Evolutionary conservation across 1,140 invertebrate genomes (phyloP), one percentile per base, ranked within the genome.

Genomic region (Cecropterus lyciades): DNA sequence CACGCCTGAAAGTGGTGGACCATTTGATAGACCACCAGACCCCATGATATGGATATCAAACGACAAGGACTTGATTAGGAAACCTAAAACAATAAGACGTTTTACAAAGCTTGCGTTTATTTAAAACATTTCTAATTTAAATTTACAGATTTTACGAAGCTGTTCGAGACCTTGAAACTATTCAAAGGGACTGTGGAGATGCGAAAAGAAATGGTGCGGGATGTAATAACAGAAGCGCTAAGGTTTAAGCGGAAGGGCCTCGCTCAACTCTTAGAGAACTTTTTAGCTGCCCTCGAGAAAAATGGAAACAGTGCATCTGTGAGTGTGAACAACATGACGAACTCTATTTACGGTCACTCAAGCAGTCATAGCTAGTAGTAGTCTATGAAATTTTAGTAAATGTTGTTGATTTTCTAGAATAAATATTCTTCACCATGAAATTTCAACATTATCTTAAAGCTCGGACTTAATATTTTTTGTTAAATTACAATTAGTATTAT

Each of bases 181-280:
- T 88, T 96, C 53, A 93, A 94, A 77, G 95, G 95, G 65, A 92
- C 90, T 72, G 72, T 93, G 27, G 94, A 95, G 37, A 87, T 93
- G 49, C 94, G 93, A 79, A 92, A 94, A 57, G 92, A 93, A 64
- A 93, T 96, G 84, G 84, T 96, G 67, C 92, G 93, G 70, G 94
- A 95, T 55, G 93, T 96, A 27, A 95, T 96, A 72, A 92, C 93
- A 62, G 96, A 96, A 89, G 95, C 95, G 11, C 79, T 94, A 55
- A 90, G 96, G 63, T 96, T 96, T 84, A 96, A 96, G 85, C 90
- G 95, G 70, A 94, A 94, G 82, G 91, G 90, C 16, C 89, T 96
- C 8, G 94, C 95, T 40, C 92, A 94, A 69, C 82, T 94, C 14
- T 83, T 94, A 20, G 92, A 93, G 79, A 89, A 93, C 67, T 93